Percentiles rank a stretch among this genome's conserved stretches.
phyloP scores from a whole-genome alignment of 2,797 vertebrate species.

The Micromesistius poutassou region DNA sequence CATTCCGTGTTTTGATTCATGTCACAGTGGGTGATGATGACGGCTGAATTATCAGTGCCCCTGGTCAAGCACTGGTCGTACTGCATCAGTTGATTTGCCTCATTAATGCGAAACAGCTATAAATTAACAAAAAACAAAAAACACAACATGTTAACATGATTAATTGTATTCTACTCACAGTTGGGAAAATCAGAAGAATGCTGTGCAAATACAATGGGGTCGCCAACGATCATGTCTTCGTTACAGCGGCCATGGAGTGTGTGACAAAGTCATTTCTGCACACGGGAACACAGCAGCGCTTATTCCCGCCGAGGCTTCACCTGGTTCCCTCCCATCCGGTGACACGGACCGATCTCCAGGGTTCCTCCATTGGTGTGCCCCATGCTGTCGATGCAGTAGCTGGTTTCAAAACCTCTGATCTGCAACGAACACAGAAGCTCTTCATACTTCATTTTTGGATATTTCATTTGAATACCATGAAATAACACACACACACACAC shows the following conservation, averaged over 20 bases:
- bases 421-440: slow-evolving; percentile 49
- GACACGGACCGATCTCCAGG: slow-evolving; percentile 91
- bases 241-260: not conserved
- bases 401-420: slow-evolving; percentile 88
- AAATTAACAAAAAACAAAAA: slow-evolving; percentile 5
- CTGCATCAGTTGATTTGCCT: slow-evolving; percentile 96
- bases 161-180: not conserved
- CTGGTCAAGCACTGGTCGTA: slow-evolving; percentile 94
- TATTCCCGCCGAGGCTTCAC: slow-evolving; percentile 58
- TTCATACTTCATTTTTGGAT: not conserved
- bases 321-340: slow-evolving; percentile 98
- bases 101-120: slow-evolving; percentile 95
- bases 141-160: slow-evolving; percentile 11
- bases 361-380: slow-evolving; percentile 91
- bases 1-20: slow-evolving; percentile 89
- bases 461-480: not conserved
- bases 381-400: slow-evolving; percentile 98
- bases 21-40: slow-evolving; percentile 91
- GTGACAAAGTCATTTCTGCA: not conserved
- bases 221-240: not conserved
- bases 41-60: slow-evolving; percentile 79
- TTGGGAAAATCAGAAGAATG: not conserved
- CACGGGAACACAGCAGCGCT: not conserved
- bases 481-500: not conserved
- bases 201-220: not conserved